Evolutionary conservation across 2,797 vertebrate genomes (phyloP).

Genomic region (Gallinago stenura): DNA sequence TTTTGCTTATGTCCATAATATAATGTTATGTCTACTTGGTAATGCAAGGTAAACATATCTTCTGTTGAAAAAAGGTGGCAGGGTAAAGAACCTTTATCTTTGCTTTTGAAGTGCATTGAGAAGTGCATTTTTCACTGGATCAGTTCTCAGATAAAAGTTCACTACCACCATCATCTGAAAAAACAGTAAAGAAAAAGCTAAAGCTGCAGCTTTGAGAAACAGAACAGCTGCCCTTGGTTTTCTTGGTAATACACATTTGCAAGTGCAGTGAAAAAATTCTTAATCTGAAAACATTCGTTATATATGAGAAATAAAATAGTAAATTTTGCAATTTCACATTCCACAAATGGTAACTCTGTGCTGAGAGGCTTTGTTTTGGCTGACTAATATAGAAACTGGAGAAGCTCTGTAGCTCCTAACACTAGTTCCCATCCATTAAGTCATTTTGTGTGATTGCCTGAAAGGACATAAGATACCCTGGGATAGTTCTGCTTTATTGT

Average conservation of each 20-base stretch:
- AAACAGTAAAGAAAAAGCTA: background rate
- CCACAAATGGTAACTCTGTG: background rate
- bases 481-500: background rate
- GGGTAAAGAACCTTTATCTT: background rate
- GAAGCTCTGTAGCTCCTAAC: background rate
- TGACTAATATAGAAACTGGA: background rate
- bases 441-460: background rate
- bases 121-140: constrained; percentile 23
- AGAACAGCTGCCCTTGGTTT: background rate
- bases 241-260: background rate
- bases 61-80: background rate
- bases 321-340: background rate
- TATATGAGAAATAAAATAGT: background rate
- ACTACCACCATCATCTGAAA: background rate
- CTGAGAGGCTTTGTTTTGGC: background rate
- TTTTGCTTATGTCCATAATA: constrained; percentile 22
- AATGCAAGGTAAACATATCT: background rate
- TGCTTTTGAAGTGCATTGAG: constrained; percentile 10
- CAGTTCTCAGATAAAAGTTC: background rate
- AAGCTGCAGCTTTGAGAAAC: background rate
- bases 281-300: background rate
- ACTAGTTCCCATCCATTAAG: background rate
- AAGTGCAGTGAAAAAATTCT: background rate
- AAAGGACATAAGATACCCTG: background rate
- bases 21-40: background rate